Evolutionary conservation across 1,140 invertebrate genomes (phyloP).

Genomic region (Drosophila ambigua): DNA sequence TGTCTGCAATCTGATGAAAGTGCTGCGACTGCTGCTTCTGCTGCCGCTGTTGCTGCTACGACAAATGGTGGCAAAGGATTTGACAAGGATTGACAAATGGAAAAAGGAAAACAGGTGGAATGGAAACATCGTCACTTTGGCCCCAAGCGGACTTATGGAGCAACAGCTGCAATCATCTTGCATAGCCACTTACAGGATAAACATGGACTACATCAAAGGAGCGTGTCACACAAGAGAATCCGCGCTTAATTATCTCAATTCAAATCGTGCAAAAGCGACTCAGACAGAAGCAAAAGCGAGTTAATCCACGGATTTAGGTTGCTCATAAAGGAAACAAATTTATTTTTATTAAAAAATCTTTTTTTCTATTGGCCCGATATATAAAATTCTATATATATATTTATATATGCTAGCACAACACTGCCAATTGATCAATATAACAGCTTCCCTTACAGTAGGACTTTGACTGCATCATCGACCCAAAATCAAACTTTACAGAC

Average conservation of each 20-base stretch:
- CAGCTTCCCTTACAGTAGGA: slow-evolving; percentile 10
- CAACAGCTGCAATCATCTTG: slow-evolving; percentile 4
- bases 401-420: not conserved
- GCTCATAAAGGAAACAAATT: no score
- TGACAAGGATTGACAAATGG: slow-evolving; percentile 40
- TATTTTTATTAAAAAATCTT: not conserved
- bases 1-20: slow-evolving; percentile 49
- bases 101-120: slow-evolving; percentile 20
- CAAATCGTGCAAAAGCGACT: no score
- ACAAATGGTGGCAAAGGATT: slow-evolving; percentile 66
- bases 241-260: no score
- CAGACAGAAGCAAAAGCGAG: no score
- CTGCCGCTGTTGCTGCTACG: not conserved
- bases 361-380: no score
- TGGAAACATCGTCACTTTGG: not conserved
- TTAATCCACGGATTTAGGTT: no score
- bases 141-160: slow-evolving; percentile 13
- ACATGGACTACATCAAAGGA: no score
- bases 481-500: slow-evolving; percentile 65
- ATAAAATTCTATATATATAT: no score
- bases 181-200: no score
- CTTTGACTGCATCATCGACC: slow-evolving; percentile 17
- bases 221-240: no score
- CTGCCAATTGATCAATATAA: slow-evolving; percentile 49
- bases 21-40: slow-evolving; percentile 11